Evolutionary conservation across 2,113 vertebrate species (phyloP).

Genomic region (Colius striatus): DNA sequence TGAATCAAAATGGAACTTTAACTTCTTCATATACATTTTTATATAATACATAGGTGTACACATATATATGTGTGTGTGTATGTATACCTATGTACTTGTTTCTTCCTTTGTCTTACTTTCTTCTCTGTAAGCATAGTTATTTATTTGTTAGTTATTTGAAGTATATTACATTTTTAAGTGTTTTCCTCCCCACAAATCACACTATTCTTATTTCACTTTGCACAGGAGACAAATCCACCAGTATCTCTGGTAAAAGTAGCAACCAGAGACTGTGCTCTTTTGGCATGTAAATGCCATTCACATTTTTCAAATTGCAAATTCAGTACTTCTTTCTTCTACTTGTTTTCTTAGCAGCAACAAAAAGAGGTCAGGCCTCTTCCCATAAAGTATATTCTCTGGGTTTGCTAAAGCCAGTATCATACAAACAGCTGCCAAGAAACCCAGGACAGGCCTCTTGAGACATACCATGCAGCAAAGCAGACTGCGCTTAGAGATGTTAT

Average conservation of each 20-base stretch:
- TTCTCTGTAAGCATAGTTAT: background rate
- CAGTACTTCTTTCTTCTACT: background rate
- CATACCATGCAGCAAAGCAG: background rate
- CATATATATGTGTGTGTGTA: too few relatives aligned
- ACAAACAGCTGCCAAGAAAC: background rate
- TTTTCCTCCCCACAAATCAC: background rate
- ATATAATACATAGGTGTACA: accelerated
- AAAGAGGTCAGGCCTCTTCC: background rate
- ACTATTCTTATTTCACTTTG: background rate
- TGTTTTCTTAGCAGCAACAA: background rate
- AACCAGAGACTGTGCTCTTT: background rate
- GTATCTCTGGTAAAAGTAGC: background rate
- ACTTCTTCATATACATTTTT: background rate
- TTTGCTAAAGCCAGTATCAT: background rate
- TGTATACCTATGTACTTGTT: background rate
- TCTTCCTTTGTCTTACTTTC: background rate
- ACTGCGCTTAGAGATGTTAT: background rate
- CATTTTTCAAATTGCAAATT: background rate
- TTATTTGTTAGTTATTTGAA: background rate
- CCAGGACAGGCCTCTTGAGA: background rate
- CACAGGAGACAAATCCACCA: background rate
- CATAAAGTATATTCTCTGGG: background rate
- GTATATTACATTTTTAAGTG: background rate
- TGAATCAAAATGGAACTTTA: background rate
- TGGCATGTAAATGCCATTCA: background rate